Evolutionary conservation across 2,113 vertebrate species (phyloP).

Genomic region (Callorhinus ursinus): DNA sequence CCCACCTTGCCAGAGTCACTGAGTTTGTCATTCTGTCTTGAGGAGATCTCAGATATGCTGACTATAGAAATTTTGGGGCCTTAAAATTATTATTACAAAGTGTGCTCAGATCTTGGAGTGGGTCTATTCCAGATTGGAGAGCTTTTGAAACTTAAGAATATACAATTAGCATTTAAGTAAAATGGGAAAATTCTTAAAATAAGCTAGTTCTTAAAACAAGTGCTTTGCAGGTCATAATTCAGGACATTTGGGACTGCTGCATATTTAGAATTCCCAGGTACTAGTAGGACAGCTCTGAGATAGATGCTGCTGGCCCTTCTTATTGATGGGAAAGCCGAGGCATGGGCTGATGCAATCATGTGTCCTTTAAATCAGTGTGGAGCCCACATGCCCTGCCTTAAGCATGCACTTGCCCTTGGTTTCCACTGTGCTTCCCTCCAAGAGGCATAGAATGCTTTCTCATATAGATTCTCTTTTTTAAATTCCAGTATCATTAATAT

Average conservation of each 20-base stretch:
- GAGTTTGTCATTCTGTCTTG: neutral
- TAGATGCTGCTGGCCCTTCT: neutral
- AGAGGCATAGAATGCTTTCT: neutral
- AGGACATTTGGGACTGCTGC: neutral
- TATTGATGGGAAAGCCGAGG: neutral
- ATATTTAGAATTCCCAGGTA: neutral
- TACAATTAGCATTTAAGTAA: neutral
- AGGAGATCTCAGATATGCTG: neutral
- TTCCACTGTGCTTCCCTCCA: neutral
- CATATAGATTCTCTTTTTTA: neutral
- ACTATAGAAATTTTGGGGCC: neutral
- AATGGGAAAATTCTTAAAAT: neutral
- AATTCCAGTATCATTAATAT: neutral
- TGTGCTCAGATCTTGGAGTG: neutral
- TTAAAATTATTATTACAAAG: neutral
- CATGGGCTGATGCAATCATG: neutral
- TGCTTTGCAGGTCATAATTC: neutral
- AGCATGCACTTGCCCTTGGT: too few relatives aligned
- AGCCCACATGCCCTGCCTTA: neutral
- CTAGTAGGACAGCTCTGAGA: neutral
- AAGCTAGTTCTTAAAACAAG: neutral
- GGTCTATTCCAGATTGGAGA: neutral
- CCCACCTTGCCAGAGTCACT: neutral
- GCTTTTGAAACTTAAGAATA: constrained; percentile 2
- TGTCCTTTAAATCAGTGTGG: neutral